Conservation (phyloP, 2,113 vertebrate genomes). For the Pedetes capensis region DNA sequence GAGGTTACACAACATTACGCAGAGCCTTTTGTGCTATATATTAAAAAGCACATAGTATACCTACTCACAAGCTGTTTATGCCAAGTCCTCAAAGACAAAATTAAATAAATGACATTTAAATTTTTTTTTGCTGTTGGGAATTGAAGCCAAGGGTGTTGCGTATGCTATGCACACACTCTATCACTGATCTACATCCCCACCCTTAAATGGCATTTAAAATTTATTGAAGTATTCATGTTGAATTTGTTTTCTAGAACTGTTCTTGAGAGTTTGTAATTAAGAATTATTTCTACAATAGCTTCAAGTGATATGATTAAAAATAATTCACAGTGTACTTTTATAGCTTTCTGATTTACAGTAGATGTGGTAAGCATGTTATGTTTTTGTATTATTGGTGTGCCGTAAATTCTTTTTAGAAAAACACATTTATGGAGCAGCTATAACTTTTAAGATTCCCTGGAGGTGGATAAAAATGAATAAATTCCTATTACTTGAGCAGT, state of each 20-base stretch:
- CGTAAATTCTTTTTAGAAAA: neutral
- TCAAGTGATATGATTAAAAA: neutral
- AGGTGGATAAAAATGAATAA: neutral
- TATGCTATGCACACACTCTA: neutral
- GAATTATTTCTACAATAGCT: neutral
- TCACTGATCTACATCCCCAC: neutral
- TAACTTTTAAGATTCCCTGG: neutral
- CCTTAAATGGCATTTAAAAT: neutral
- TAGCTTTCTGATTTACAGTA: neutral
- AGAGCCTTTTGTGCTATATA: neutral
- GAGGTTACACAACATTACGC: neutral
- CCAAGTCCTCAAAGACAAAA: neutral
- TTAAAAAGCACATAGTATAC: neutral
- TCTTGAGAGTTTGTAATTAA: neutral
- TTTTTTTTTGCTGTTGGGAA: neutral
- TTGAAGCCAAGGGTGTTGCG: neutral
- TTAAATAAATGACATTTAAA: neutral
- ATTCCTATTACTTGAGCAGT: neutral
- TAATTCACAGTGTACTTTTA: neutral
- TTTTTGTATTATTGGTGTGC: neutral
- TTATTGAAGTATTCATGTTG: neutral
- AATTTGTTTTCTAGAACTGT: neutral
- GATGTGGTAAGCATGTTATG: neutral
- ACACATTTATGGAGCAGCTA: neutral
- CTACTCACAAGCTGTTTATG: neutral